phyloP scores from a whole-genome alignment of 1,140 invertebrate genomes.

The Luehdorfia chinensis region DNA sequence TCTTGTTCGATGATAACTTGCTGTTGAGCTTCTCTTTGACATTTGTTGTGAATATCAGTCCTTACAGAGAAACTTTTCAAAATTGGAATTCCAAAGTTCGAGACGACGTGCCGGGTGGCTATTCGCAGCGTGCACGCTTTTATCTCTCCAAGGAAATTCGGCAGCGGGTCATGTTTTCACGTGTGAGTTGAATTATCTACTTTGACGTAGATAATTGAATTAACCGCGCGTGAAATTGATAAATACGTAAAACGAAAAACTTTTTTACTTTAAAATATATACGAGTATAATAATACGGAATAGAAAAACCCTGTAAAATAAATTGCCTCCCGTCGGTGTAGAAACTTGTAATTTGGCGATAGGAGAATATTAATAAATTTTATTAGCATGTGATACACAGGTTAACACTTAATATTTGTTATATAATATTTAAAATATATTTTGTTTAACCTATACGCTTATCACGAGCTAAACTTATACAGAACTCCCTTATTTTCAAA shows the following conservation, averaged over 20 bases:
- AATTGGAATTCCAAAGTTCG: conserved; percentile 75
- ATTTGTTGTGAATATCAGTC: conserved; percentile 65
- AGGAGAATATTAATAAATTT: too few relatives aligned
- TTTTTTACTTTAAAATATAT: too few relatives aligned
- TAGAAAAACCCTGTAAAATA: too few relatives aligned
- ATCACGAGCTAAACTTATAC: too few relatives aligned
- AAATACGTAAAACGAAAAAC: conserved; percentile 36
- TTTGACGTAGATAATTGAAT: conserved; percentile 39
- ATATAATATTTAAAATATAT: too few relatives aligned
- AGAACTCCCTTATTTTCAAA: too few relatives aligned
- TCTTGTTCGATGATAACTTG: conserved; percentile 32
- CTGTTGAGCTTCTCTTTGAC: conserved; percentile 54
- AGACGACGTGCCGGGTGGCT: conserved; percentile 63
- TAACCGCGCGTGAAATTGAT: conserved; percentile 40
- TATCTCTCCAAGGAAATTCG: conserved; percentile 71
- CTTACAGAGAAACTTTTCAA: conserved; percentile 73
- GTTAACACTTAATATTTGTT: too few relatives aligned
- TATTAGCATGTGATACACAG: too few relatives aligned
- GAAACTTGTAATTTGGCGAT: too few relatives aligned
- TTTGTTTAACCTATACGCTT: too few relatives aligned
- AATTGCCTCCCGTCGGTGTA: too few relatives aligned
- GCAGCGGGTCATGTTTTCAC: conserved; percentile 64
- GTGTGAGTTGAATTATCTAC: conserved; percentile 62
- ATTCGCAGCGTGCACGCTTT: conserved; percentile 49
- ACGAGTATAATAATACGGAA: too few relatives aligned